Conservation (phyloP, 2,113 vertebrate genomes). For the Oryzias javanicus region DNA sequence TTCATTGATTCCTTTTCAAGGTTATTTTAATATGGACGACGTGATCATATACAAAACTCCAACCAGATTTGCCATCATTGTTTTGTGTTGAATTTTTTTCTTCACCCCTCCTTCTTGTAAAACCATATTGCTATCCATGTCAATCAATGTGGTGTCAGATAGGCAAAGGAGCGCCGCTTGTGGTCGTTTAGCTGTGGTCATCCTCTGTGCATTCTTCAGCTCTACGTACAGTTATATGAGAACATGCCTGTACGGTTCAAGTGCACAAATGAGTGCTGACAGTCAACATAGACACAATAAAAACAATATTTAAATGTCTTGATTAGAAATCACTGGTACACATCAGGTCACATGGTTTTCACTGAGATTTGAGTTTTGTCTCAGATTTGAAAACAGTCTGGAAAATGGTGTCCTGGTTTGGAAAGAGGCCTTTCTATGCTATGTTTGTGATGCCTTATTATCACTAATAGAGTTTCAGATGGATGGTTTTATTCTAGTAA, state of each 20-base stretch:
- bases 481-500: too few relatives aligned
- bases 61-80: not conserved
- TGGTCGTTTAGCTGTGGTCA: conserved; percentile 26
- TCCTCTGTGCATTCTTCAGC: conserved; percentile 24
- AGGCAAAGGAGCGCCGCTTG: conserved; percentile 18
- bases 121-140: conserved; percentile 36
- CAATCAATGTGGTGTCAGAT: conserved; percentile 37
- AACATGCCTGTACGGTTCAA: conserved; percentile 3
- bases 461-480: too few relatives aligned
- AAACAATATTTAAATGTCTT: not conserved
- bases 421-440: too few relatives aligned
- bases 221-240: conserved; percentile 39
- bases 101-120: not conserved
- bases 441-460: too few relatives aligned
- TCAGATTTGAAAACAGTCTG: too few relatives aligned
- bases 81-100: not conserved
- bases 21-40: conserved; percentile 15
- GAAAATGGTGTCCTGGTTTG: too few relatives aligned
- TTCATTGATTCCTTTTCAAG: conserved; percentile 35
- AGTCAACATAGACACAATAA: not conserved
- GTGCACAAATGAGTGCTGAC: conserved; percentile 36
- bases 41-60: conserved; percentile 27
- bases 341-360: too few relatives aligned
- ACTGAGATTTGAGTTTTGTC: too few relatives aligned
- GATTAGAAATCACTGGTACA: too few relatives aligned